Evolutionary conservation across 2,113 vertebrate genomes (phyloP), one percentile per base, ranked within the genome.

Genomic region (Syngnathoides biaculeatus): DNA sequence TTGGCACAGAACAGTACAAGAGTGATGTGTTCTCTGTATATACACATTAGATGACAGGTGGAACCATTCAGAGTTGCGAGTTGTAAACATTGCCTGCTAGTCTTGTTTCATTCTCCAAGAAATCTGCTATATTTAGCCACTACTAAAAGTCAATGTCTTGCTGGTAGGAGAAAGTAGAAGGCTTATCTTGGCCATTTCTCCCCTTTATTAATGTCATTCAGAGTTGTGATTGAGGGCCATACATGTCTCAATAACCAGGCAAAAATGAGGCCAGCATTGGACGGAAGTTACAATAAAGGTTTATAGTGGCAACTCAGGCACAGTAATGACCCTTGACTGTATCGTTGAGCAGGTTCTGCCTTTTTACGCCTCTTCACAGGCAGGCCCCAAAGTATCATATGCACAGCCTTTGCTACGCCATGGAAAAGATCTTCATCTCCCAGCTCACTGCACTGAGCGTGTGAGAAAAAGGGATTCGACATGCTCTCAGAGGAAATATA

Each of bases 391-490:
- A 71, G 69, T 70, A 77, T 30, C 4, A 3, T 8, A 20, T 48
- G 38, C 57, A 8, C 20, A 39, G 52, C 27, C 9, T 64, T 76
- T 74, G 66, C 56, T 72, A 73, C 64, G 75, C 75, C 71, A 71
- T 50, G 74, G 63, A 72, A 75, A 76, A 80, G 68, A 77, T 24
- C 62, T 65, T 78, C 67, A 75, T 35, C 42, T 65, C 75, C 67
- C 76, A 79, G 58, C 70, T 63, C 64, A 17, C 39, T 38, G 35
- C 20, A 67, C 67, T 12, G 19, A 65, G 72, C 84, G 78, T 69
- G 79, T 89, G 81, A 87, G 81, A 86, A 80, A 70, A 61, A 67
- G 63, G 40, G 24, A 59, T 77, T n/a, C 7, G 8, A 62, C 17
- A 2, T 35, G 24, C 43, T 73, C 75, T 76, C 57, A 64, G 63